A percentile compares a stretch with the other conserved stretches of the same genome.
These are phyloP conservation scores for Antheraea pernyi DNA, from an alignment of 1,140 invertebrate species.

Conservation along the genomic window DNA sequence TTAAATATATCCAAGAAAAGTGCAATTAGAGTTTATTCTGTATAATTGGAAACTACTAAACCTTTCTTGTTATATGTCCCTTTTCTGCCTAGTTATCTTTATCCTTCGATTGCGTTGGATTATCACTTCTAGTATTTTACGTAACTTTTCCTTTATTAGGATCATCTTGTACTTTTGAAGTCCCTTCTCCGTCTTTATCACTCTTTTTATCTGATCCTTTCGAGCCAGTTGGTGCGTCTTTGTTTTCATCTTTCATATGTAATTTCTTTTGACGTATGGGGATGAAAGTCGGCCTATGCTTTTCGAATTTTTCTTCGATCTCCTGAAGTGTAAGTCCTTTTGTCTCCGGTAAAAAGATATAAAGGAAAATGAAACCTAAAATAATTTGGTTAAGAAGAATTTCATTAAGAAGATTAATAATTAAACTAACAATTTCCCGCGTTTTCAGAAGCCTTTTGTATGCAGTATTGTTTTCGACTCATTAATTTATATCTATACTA, in stretches of 20 bases:
- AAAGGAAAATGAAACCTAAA: constrained; percentile 80
- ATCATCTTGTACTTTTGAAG: not conserved
- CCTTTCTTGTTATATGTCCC: too few relatives aligned
- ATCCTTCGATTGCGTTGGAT: too few relatives aligned
- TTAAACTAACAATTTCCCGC: too few relatives aligned
- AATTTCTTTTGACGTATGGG: not conserved
- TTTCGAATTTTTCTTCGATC: constrained; percentile 85
- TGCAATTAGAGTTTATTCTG: too few relatives aligned
- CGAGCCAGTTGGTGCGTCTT: not conserved
- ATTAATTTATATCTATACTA: too few relatives aligned
- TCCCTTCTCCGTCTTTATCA: not conserved
- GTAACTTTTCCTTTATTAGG: not conserved
- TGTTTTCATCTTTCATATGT: constrained; percentile 4
- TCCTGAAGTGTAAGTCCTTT: constrained; percentile 88
- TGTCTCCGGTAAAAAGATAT: constrained; percentile 88
- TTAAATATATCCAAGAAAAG: too few relatives aligned
- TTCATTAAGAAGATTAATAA: too few relatives aligned
- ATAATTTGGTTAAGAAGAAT: constrained; percentile 9
- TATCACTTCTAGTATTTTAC: too few relatives aligned
- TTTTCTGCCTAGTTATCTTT: too few relatives aligned
- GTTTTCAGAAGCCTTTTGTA: too few relatives aligned
- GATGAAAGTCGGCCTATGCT: not conserved
- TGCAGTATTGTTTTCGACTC: too few relatives aligned
- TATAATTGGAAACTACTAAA: too few relatives aligned
- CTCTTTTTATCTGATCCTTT: not conserved